Conservation (phyloP, 1,140 invertebrate species). For the Teleogryllus occipitalis region DNA sequence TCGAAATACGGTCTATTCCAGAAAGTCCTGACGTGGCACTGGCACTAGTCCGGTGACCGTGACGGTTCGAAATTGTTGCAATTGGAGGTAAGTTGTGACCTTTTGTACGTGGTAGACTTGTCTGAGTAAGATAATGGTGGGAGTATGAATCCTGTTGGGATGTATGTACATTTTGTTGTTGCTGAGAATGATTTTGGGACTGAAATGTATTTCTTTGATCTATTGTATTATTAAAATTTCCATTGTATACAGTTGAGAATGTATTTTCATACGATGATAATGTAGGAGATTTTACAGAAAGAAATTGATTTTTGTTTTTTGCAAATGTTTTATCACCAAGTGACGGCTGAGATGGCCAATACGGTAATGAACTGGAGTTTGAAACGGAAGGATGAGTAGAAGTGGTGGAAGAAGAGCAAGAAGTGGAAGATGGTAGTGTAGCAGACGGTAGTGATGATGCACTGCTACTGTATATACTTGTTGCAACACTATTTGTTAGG, state of each 20-base stretch:
- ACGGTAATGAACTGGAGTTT: conserved; percentile 9
- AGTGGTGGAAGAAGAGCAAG: background rate
- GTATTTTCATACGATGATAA: background rate
- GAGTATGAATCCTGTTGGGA: background rate
- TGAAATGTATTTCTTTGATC: background rate
- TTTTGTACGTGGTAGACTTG: conserved; percentile 17
- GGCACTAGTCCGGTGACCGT: conserved; percentile 26
- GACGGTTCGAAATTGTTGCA: conserved; percentile 41
- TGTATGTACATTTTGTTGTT: background rate
- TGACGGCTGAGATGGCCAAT: conserved; percentile 11
- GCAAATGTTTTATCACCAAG: conserved; percentile 10
- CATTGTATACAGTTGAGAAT: background rate
- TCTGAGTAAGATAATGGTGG: background rate
- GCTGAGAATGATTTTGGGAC: background rate
- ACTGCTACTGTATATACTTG: background rate
- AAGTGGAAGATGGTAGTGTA: background rate
- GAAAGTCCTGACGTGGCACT: background rate
- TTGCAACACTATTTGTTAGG: background rate
- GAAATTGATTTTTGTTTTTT: conserved; percentile 18
- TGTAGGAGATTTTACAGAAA: conserved; percentile 17
- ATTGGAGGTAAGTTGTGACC: conserved; percentile 45
- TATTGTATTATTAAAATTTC: background rate
- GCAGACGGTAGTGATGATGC: background rate
- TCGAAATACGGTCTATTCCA: background rate
- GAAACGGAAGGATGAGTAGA: conserved; percentile 8